Evolutionary conservation across 2,888 invertebrate species (phyloP), one percentile per base, ranked within the genome.

Genomic region (Orthonychiurus folsomi): DNA sequence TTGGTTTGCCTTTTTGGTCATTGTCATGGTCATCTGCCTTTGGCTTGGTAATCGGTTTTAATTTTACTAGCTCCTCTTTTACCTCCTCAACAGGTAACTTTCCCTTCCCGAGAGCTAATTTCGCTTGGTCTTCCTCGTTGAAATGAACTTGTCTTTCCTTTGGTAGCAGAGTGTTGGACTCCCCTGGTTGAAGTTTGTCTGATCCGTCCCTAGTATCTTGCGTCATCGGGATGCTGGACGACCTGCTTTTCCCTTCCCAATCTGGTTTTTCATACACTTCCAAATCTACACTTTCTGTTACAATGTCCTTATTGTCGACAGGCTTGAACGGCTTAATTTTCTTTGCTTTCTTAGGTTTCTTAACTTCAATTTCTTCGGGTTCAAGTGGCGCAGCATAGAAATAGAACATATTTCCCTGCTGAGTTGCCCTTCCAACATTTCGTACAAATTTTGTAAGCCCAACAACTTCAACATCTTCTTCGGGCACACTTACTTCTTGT

Each of bases 41-140:
- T 15, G 76, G 76, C 71, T 75, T 74, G 24, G 67, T 54, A 18
- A 62, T 64, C 24, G 52, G 55, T 47, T 63, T 63, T 50, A 50
- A 52, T 25, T 50, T 57, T 5, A 23, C 25, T 23, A 21, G 50
- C 15, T 74, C 66, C 1, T 75, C 66, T 64, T 73, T 74, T 12
- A 73, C 67, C 21, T 53, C 56, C 15, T 64, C 62, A 52, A 74
- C 73, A 1, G 74, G 73, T 60, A 66, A 66, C 77, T 73, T 68
- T 74, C 76, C 48, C 75, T 74, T 48, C 74, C 74, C 60, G 68
- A 72, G 1, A 73, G 75, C 76, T 20, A 76, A 68, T 65, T 78
- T 78, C 57, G 75, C 77, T 66, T 76, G 75, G 47, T 78, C 77
- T 53, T 76, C 77, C 63, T 75, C 76, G 25, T 79, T 77, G 3